Conservation (phyloP, 2,888 invertebrate species). For the Vesta saturnalis region DNA sequence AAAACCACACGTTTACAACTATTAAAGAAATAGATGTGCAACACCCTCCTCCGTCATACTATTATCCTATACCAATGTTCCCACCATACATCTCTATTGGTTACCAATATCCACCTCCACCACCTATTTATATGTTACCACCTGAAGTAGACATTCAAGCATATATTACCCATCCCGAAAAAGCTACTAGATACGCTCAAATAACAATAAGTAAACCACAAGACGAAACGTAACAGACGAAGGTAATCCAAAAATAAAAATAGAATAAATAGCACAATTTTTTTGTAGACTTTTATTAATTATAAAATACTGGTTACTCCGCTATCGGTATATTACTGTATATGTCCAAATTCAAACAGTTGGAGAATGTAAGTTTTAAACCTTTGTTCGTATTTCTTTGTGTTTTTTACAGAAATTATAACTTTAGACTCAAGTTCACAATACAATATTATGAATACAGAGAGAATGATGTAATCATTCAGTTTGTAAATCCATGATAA, state of each 20-base stretch:
- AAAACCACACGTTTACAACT: not conserved
- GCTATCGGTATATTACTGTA: too few species aligned
- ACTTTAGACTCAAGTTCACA: too few species aligned
- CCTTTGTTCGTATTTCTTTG: too few species aligned
- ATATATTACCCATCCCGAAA: conserved; percentile 25
- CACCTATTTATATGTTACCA: conserved; percentile 17
- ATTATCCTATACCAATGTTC: conserved; percentile 15
- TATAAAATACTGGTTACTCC: too few species aligned
- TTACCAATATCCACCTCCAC: conserved; percentile 13
- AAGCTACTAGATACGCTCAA: conserved; percentile 20
- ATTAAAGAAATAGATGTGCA: conserved; percentile 6
- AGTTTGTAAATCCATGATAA: too few species aligned
- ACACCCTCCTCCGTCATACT: not conserved
- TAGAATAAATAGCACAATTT: not conserved
- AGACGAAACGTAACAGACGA: not conserved
- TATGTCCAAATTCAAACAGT: too few species aligned
- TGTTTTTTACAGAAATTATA: too few species aligned
- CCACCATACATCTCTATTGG: conserved; percentile 14
- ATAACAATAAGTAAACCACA: conserved; percentile 23
- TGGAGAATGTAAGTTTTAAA: too few species aligned
- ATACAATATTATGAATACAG: too few species aligned
- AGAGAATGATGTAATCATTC: too few species aligned
- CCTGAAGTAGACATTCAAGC: conserved; percentile 33
- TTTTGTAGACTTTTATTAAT: too few species aligned
- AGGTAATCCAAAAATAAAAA: not conserved